A percentile compares a stretch with the other conserved stretches of the same genome.
phyloP scores from a whole-genome alignment of 2,113 vertebrate species.

The Propithecus coquereli region DNA sequence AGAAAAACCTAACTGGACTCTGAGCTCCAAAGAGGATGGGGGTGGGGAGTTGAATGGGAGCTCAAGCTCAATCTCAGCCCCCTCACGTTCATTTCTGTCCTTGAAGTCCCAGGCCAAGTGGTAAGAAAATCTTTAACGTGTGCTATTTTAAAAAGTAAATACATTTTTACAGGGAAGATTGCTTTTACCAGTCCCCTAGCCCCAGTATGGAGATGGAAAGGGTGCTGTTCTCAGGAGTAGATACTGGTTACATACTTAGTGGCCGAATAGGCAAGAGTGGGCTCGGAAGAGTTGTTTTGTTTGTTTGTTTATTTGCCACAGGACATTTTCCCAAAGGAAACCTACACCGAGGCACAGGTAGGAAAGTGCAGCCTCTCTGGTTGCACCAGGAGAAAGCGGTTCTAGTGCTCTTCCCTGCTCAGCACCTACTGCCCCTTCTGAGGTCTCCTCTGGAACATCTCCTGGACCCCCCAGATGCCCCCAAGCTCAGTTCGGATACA shows the following conservation, averaged over 20 bases:
- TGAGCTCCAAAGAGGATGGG: not conserved
- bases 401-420: not conserved
- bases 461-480: rapidly evolving
- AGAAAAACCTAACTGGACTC: not conserved
- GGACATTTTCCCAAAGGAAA: not conserved
- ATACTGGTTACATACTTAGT: not conserved
- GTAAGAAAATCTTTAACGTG: not conserved
- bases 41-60: rapidly evolving
- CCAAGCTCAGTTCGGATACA: not conserved
- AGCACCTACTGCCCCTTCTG: not conserved
- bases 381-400: not conserved
- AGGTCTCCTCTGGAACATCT: not conserved
- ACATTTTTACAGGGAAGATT: not conserved
- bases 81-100: not conserved
- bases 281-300: not conserved
- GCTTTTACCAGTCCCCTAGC: too few relatives aligned
- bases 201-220: not conserved
- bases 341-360: rapidly evolving
- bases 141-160: not conserved
- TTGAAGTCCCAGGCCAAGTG: not conserved
- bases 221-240: not conserved
- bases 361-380: not conserved
- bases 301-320: not conserved
- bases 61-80: not conserved
- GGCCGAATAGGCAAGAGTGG: not conserved